These are phyloP conservation scores for Tragelaphus buxtoni DNA, from an alignment of 2,113 vertebrate genomes.

Conservation along the genomic window DNA sequence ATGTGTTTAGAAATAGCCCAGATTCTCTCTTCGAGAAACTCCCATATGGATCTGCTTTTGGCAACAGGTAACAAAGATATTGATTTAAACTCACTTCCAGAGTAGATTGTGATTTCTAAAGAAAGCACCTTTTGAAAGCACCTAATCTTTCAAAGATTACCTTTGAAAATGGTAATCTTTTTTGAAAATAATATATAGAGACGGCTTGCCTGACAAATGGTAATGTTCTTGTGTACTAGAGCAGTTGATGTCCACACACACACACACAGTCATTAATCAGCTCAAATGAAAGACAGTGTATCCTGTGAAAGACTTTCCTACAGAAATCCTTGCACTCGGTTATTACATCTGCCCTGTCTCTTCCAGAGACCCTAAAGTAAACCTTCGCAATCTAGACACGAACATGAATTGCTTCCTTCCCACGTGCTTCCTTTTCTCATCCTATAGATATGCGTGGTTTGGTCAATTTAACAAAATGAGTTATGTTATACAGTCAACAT, in stretches of 20 bases:
- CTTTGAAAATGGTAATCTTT: background rate
- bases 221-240: background rate
- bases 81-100: background rate
- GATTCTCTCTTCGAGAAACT: background rate
- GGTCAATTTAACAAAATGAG: background rate
- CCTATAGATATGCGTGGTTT: background rate
- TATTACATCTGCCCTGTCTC: accelerated
- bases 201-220: background rate
- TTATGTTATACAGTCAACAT: accelerated
- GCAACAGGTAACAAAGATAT: background rate
- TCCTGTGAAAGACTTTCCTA: background rate
- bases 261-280: background rate
- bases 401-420: background rate
- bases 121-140: background rate
- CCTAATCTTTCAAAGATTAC: no score
- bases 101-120: background rate
- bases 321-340: accelerated
- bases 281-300: background rate
- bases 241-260: background rate
- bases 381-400: background rate
- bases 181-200: background rate
- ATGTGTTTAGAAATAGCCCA: background rate
- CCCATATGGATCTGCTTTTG: background rate
- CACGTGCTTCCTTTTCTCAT: background rate
- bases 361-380: no score